Base-by-base conservation (phyloP, 2,797 vertebrate species). In the Ispidina picta region DNA sequence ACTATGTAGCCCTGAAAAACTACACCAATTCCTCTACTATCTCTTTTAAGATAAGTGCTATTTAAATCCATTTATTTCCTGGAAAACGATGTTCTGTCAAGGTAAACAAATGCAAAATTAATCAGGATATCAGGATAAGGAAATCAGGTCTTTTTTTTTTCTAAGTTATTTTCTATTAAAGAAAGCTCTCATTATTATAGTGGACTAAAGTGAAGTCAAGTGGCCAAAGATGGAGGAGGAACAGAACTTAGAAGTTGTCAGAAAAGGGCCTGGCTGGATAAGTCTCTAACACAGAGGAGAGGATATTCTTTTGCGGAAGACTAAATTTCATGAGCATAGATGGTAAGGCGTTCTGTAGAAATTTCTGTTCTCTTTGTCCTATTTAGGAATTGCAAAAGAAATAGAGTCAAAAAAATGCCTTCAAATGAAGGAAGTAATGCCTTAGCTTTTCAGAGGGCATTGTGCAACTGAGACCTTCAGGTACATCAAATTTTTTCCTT, bases 61-160 rank as follows among this genome's bases (percentile, higher is more conserved):
- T 91, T 87, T 94, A 91, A 94, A 92, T 86, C 79, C 12, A 91
- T 68, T 91, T 22, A 77, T 91, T 91, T 91, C 22, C 83, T 59
- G 44, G 43, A 49, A 92, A 95, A 92, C 79, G 0, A 76, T 95
- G 93, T 95, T 92, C 83, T 94, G 93, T 89, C 88, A 86, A 89
- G 64, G 85, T 88, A 93, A 95, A 82, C 76, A 95, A 69, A 90
- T 86, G 80, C 65, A 92, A 93, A 91, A 91, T 92, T 95, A 94
- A 93, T 94, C 77, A 93, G 37, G 37, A 39, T 39, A 39, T 39
- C 37, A 86, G 75, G 68, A 88, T 86, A 86, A 74, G 80, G 80
- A 95, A 95, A 95, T 88, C 1, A 88, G 41, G 64, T 39, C 2
- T 43, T 18, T 19, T 44, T 46, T 46, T 21, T 46, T 49, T 89